A percentile compares a stretch with the other conserved stretches of the same genome.
These are phyloP conservation scores for Leptatherina wallacei DNA, from an alignment of 2,797 vertebrate genomes.

Conservation along the genomic window DNA sequence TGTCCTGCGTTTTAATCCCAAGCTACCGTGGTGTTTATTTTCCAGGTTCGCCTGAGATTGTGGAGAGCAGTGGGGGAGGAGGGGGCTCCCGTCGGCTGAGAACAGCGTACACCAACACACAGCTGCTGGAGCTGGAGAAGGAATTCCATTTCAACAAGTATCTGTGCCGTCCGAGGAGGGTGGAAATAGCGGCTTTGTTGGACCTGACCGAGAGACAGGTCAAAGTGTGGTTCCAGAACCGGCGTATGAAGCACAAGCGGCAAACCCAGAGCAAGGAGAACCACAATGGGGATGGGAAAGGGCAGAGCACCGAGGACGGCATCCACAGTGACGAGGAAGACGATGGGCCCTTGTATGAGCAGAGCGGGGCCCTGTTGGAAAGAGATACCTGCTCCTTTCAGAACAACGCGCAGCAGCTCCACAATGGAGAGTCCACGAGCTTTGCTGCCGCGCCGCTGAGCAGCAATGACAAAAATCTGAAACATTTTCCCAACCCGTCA, in stretches of 20 bases:
- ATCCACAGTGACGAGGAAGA: slow-evolving; percentile 90
- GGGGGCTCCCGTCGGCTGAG: slow-evolving; percentile 93
- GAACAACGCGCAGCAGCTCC: slow-evolving; percentile 92
- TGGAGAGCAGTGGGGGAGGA: slow-evolving; percentile 86
- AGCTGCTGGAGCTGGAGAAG: slow-evolving; percentile 98
- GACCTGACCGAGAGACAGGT: slow-evolving; percentile 98
- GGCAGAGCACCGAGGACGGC: slow-evolving; percentile 86
- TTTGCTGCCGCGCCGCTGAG: slow-evolving; percentile 92
- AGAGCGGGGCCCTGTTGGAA: slow-evolving; percentile 94
- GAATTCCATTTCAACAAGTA: slow-evolving; percentile 99
- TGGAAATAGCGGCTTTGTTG: slow-evolving; percentile 96
- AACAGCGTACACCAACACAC: slow-evolving; percentile 98
- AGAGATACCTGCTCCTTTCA: slow-evolving; percentile 96
- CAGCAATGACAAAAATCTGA: slow-evolving; percentile 99
- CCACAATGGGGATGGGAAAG: slow-evolving; percentile 90
- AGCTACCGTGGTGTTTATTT: slow-evolving; percentile 52
- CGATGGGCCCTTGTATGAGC: slow-evolving; percentile 88
- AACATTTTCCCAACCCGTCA: slow-evolving; percentile 98
- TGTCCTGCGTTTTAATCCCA: slow-evolving; percentile 68
- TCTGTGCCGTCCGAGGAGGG: slow-evolving; percentile 94
- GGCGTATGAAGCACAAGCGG: slow-evolving; percentile 99
- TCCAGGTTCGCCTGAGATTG: slow-evolving; percentile 91
- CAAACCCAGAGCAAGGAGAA: slow-evolving; percentile 99
- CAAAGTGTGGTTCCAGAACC: slow-evolving; percentile 99
- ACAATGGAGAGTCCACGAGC: slow-evolving; percentile 92